Base-by-base conservation (phyloP, 1,140 invertebrate genomes). In the Zophobas morio region DNA sequence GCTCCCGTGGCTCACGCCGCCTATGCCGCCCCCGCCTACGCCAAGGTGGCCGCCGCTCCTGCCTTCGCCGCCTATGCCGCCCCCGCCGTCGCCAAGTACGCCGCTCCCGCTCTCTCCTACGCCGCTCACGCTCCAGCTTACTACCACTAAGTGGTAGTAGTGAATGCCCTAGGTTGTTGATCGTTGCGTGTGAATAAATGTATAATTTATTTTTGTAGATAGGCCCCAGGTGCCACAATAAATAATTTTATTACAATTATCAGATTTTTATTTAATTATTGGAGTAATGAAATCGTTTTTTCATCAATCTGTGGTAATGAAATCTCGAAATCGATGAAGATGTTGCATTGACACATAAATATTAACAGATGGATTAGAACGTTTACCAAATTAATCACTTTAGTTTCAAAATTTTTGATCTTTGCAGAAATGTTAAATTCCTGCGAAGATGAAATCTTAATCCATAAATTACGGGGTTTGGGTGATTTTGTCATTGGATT, bases 41-140 rank as follows among this genome's bases (percentile, higher is more conserved):
- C 75, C 36, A 70, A 35, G n/a, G 37, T 42, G 2, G 46, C 54
- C 37, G 71, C 71, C 36, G 71, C 71, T 42, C 77, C 71, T 75
- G 77, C 63, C 36, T 63, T 79, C 33, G 80, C 78, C 76, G 88
- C 88, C 79, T 82, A 82, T 56, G 86, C 88, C 49, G 87, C 84
- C 49, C 81, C 78, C 36, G 39, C 75, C 60, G 78, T 77, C n/a
- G 78, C 82, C n/a, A 77, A 82, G 81, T 78, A 83, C 82, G 78
- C 82, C 57, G 80, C 83, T 42, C 84, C 75, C 71, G 63, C 78
- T 35, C 47, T 77, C 39, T 34, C 76, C 60, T 74, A 78, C 51
- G 70, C 63, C 73, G 60, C 71, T 72, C 34, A 77, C 81, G 60
- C 79, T 70, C 66, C 66, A 70, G 70, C 46, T 72, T 51, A 72